phyloP scores from a whole-genome alignment of 2,113 vertebrate genomes.

The Stictonetta naevosa region DNA sequence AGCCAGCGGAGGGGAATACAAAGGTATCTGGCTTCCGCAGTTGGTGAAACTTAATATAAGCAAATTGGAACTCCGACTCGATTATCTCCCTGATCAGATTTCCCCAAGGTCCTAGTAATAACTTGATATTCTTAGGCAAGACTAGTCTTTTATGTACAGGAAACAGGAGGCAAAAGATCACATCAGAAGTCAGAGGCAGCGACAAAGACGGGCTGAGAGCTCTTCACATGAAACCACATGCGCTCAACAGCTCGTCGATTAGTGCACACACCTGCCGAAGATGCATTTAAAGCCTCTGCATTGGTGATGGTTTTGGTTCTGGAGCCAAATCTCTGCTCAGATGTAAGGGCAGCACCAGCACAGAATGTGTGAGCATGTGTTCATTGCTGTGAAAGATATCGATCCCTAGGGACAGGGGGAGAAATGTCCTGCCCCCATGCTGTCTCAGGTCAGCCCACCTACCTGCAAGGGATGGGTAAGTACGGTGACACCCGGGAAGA shows the following conservation, averaged over 20 bases:
- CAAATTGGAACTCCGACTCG: constrained; percentile 74
- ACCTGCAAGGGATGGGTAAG: no score
- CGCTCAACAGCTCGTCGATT: background rate
- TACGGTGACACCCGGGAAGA: background rate
- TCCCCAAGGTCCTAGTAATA: constrained; percentile 74
- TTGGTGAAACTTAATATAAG: constrained; percentile 73
- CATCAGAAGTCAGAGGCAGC: background rate
- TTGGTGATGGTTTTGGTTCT: background rate
- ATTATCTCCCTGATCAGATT: constrained; percentile 74
- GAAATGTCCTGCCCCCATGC: background rate
- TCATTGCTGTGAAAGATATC: background rate
- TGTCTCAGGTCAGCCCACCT: no score
- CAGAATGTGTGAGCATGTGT: background rate
- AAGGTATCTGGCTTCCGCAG: constrained; percentile 67
- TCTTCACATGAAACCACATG: background rate
- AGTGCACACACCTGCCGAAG: background rate
- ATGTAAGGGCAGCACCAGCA: background rate
- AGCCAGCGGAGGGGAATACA: constrained; percentile 73
- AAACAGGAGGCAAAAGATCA: constrained; percentile 63
- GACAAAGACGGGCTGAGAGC: background rate
- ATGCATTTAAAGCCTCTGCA: background rate
- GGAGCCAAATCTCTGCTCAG: background rate
- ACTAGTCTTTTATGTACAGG: constrained; percentile 53
- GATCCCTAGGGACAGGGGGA: background rate
- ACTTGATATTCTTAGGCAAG: constrained; percentile 58